These are phyloP conservation scores for Celastrina argiolus DNA, from an alignment of 2,888 invertebrate species.

Conservation along the genomic window DNA sequence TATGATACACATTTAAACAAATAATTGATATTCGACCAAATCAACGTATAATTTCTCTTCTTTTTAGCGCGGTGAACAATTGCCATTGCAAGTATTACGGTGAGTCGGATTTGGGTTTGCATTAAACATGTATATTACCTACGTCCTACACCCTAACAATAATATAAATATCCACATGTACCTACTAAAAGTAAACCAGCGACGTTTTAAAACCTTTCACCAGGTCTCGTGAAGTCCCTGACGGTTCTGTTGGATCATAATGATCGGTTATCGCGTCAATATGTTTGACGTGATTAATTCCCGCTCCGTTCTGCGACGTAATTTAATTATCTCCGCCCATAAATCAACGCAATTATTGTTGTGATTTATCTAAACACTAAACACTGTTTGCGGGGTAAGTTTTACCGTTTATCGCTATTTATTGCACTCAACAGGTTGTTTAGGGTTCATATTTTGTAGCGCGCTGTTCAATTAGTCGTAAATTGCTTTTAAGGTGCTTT, in stretches of 20 bases:
- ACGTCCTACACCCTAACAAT: too few species aligned
- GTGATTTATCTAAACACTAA: conserved; percentile 48
- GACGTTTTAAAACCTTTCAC: not conserved
- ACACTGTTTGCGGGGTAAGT: conserved; percentile 18
- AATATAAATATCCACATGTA: too few species aligned
- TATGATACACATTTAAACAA: too few species aligned
- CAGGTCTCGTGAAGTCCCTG: not conserved
- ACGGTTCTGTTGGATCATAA: not conserved
- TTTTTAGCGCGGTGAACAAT: too few species aligned
- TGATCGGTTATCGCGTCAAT: conserved; percentile 25
- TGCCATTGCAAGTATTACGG: too few species aligned
- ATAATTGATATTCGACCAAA: too few species aligned
- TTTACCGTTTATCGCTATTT: not conserved
- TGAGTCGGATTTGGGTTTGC: too few species aligned
- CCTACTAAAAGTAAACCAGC: too few species aligned
- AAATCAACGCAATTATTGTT: conserved; percentile 55
- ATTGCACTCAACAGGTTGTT: conserved; percentile 9
- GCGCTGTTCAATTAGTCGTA: too few species aligned
- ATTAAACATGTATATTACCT: too few species aligned
- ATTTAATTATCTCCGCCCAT: conserved; percentile 52
- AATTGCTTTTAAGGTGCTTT: too few species aligned
- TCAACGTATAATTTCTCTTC: too few species aligned
- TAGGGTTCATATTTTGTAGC: not conserved
- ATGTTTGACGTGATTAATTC: conserved; percentile 49
- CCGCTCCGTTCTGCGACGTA: conserved; percentile 48